A percentile compares a stretch with the other conserved stretches of the same genome.
Conservation (phyloP, 2,888 invertebrate species). For the Luperina testacea region DNA sequence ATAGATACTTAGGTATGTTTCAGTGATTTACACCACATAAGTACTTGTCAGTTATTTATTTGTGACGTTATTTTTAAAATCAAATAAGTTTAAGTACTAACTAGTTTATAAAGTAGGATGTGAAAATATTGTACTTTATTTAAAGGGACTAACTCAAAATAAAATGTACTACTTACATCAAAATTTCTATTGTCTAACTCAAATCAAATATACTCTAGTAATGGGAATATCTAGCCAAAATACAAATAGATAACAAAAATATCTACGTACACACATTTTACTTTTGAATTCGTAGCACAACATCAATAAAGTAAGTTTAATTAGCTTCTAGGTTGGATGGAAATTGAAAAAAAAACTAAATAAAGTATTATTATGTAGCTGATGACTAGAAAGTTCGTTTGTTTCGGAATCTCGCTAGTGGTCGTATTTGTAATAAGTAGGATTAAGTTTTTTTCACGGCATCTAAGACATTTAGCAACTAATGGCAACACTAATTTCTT, state of each 20-base stretch:
- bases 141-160: slow-evolving; percentile 35
- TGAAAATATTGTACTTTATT: slow-evolving; percentile 9
- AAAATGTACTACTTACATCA: background rate
- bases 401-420: slow-evolving; percentile 45
- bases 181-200: background rate
- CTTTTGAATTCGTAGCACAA: background rate
- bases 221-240: background rate
- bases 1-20: slow-evolving; percentile 8
- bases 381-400: slow-evolving; percentile 64
- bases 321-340: background rate
- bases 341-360: slow-evolving; percentile 11
- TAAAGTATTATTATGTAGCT: slow-evolving; percentile 38
- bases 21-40: slow-evolving; percentile 11
- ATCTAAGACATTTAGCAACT: background rate
- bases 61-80: slow-evolving; percentile 12
- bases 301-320: background rate
- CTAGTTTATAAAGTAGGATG: background rate
- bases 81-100: background rate
- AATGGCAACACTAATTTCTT: slow-evolving; percentile 44
- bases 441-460: background rate
- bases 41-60: background rate
- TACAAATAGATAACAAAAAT: background rate
- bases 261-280: background rate
- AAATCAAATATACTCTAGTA: background rate
- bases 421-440: slow-evolving; percentile 12